Conservation (phyloP, 2,888 invertebrate species). For the Leucoptera coffeella region DNA sequence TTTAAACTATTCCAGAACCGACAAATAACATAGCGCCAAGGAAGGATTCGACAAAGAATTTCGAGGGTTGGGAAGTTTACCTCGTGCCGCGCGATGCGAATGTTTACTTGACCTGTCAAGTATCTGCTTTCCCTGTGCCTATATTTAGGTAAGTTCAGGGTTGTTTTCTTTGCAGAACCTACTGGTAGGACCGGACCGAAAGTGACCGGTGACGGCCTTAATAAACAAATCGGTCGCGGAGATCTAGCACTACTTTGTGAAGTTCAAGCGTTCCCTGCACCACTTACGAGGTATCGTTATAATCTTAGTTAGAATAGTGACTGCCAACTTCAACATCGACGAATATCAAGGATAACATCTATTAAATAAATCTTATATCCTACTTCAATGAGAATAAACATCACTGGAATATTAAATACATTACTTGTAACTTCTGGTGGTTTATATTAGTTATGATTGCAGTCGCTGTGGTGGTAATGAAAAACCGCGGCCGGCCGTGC, state of each 20-base stretch:
- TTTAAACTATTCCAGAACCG: constrained; percentile 43
- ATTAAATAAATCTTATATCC: too few species aligned
- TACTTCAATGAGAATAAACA: too few species aligned
- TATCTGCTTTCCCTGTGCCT: constrained; percentile 64
- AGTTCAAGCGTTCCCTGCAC: constrained; percentile 73
- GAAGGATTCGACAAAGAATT: constrained; percentile 50
- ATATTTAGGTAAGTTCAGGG: constrained; percentile 41
- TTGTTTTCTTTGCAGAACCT: constrained; percentile 54
- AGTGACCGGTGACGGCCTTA: constrained; percentile 56
- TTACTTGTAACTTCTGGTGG: too few species aligned
- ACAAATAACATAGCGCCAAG: constrained; percentile 59
- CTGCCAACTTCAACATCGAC: too few species aligned
- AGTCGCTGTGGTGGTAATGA: too few species aligned
- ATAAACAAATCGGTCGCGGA: constrained; percentile 42
- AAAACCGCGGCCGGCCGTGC: constrained; percentile 34
- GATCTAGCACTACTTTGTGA: constrained; percentile 65
- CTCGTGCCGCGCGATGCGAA: constrained; percentile 38
- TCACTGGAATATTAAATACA: too few species aligned
- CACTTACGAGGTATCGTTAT: constrained; percentile 74
- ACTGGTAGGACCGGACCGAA: constrained; percentile 66
- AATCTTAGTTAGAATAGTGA: too few species aligned
- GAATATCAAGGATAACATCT: too few species aligned
- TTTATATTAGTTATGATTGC: too few species aligned
- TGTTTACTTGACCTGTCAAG: constrained; percentile 61
- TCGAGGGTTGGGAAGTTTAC: constrained; percentile 60